These are phyloP conservation scores for Dinothrombium tinctorium DNA, from an alignment of 1,140 invertebrate species.

Conservation along the genomic window DNA sequence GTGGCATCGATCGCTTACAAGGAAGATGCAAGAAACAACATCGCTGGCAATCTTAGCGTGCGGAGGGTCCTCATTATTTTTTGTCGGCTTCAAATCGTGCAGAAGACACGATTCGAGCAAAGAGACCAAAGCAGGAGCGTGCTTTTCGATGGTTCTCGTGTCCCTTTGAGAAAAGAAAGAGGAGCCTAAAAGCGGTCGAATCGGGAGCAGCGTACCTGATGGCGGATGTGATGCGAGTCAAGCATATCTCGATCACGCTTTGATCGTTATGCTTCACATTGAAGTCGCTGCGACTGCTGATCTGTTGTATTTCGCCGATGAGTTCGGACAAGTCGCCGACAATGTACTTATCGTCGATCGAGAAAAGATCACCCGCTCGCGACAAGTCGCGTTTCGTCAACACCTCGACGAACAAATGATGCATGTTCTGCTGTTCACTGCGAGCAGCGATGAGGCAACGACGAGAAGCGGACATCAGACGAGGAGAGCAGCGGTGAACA, in stretches of 20 bases:
- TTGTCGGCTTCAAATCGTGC: conserved; percentile 57
- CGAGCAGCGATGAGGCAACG: too few species aligned
- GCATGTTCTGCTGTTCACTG: conserved; percentile 33
- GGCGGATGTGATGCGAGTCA: conserved; percentile 60
- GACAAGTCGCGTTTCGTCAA: conserved; percentile 61
- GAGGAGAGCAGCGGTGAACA: too few species aligned
- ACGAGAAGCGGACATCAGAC: too few species aligned
- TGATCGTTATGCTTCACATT: conserved; percentile 66
- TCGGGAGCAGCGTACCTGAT: conserved; percentile 29
- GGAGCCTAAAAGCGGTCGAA: background rate
- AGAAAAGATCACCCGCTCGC: conserved; percentile 64
- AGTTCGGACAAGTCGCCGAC: conserved; percentile 61
- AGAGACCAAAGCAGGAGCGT: conserved; percentile 51
- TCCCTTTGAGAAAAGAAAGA: conserved; percentile 32
- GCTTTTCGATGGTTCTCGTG: conserved; percentile 58
- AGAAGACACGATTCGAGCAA: conserved; percentile 62
- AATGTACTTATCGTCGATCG: conserved; percentile 55
- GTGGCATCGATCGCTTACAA: conserved; percentile 33
- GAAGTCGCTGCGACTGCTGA: conserved; percentile 52
- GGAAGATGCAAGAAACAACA: conserved; percentile 73
- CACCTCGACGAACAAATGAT: conserved; percentile 64
- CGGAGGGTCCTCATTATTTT: conserved; percentile 56
- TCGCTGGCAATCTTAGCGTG: conserved; percentile 87
- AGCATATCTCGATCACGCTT: conserved; percentile 75
- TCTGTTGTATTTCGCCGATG: conserved; percentile 45